Percentiles rank a stretch among this genome's conserved stretches.
These are phyloP conservation scores for Scomberomorus guttatus DNA, from an alignment of 2,797 vertebrate genomes.

Conservation along the genomic window DNA sequence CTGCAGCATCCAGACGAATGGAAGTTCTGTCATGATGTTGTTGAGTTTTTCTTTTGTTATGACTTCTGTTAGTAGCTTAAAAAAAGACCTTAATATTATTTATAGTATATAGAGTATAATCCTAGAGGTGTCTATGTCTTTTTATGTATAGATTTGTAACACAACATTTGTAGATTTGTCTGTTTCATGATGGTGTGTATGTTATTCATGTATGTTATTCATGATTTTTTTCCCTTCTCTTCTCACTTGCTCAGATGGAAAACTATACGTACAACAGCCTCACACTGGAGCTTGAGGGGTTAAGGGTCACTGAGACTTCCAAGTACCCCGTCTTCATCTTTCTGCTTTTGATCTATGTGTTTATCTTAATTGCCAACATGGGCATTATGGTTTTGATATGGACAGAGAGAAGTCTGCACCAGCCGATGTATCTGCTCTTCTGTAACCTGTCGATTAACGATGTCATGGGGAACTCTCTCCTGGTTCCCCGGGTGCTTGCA, in stretches of 20 bases:
- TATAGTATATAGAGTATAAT: no score
- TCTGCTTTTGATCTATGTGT: constrained; percentile 43
- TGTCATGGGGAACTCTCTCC: constrained; percentile 73
- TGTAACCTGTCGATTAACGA: constrained; percentile 83
- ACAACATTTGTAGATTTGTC: no score
- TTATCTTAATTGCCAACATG: constrained; percentile 53
- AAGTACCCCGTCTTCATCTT: constrained; percentile 51
- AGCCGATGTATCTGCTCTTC: constrained; percentile 86
- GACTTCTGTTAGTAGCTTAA: no score
- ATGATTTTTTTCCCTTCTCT: neutral
- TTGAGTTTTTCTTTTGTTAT: no score
- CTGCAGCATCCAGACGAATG: no score
- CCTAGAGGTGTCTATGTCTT: no score
- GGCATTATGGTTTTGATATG: constrained; percentile 44
- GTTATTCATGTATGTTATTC: neutral
- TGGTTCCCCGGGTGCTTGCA: constrained; percentile 77
- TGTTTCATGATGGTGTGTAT: neutral
- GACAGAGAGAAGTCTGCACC: constrained; percentile 73
- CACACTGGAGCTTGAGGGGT: constrained; percentile 61
- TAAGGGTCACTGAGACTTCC: constrained; percentile 12
- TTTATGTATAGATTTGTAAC: neutral
- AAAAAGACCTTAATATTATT: no score
- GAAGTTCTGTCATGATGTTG: no score
- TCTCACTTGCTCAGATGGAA: constrained; percentile 50
- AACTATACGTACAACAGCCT: constrained; percentile 62